Evolutionary conservation across 2,113 vertebrate species (phyloP).

Genomic region (Narcine bancroftii): DNA sequence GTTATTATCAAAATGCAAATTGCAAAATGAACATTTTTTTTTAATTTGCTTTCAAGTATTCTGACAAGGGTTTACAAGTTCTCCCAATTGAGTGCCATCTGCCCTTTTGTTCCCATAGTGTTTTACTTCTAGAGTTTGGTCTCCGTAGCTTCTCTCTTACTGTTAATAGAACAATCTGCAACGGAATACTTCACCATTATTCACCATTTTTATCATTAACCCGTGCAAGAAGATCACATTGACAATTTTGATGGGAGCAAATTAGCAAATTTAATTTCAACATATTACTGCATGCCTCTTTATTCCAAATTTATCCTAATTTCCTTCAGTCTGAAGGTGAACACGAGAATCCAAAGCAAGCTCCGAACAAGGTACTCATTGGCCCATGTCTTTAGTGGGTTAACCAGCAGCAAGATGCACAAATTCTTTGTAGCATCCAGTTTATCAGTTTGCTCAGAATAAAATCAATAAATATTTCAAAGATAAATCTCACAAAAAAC

Average conservation of each 20-base stretch:
- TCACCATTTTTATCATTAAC: background rate
- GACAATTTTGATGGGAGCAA: background rate
- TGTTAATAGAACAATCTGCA: background rate
- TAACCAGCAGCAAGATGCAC: background rate
- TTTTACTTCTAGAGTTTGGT: background rate
- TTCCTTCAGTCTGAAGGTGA: background rate
- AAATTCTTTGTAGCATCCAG: background rate
- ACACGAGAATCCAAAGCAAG: background rate
- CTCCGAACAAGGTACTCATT: background rate
- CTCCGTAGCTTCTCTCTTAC: background rate
- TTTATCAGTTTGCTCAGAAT: background rate
- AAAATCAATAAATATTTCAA: background rate
- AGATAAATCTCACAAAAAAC: background rate
- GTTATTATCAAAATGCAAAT: background rate
- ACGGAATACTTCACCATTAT: background rate
- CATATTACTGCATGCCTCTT: background rate
- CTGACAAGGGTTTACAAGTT: background rate
- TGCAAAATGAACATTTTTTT: background rate
- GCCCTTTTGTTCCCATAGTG: background rate
- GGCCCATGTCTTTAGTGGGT: background rate
- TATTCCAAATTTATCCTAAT: background rate
- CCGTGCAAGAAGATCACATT: background rate
- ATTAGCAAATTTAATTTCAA: background rate
- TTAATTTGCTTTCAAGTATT: background rate
- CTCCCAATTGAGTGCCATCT: background rate